These are phyloP conservation scores for Melanogrammus aeglefinus DNA, from an alignment of 2,797 vertebrate genomes.

Conservation along the genomic window DNA sequence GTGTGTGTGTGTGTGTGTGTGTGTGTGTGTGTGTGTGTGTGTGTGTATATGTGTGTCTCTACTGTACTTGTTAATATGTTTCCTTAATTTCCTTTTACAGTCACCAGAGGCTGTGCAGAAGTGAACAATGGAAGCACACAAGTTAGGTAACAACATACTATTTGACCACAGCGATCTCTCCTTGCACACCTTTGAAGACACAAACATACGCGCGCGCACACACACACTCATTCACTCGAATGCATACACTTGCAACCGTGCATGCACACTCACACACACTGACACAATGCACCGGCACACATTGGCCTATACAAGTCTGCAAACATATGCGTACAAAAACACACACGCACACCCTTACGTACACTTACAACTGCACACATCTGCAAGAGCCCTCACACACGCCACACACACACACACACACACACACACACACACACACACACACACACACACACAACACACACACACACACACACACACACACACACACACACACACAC, in stretches of 20 bases:
- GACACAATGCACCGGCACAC: neutral
- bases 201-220: neutral
- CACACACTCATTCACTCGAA: too few relatives aligned
- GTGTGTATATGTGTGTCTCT: too few relatives aligned
- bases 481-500: slow-evolving; percentile 6
- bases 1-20: slow-evolving; percentile 6
- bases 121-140: neutral
- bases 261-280: neutral
- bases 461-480: neutral
- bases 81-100: neutral
- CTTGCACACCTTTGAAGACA: neutral
- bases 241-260: too few relatives aligned
- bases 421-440: neutral
- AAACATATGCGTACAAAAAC: neutral
- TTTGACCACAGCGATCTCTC: neutral
- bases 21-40: too few relatives aligned
- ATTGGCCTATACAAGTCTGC: too few relatives aligned
- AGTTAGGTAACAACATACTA: neutral
- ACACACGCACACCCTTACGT: neutral
- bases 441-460: slow-evolving; percentile 7
- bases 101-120: neutral
- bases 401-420: slow-evolving; percentile 2
- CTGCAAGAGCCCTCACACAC: slow-evolving; percentile 6
- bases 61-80: neutral
- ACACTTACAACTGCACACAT: neutral